phyloP scores from a whole-genome alignment of 1,140 invertebrate genomes.

The Drosophila jambulina region DNA sequence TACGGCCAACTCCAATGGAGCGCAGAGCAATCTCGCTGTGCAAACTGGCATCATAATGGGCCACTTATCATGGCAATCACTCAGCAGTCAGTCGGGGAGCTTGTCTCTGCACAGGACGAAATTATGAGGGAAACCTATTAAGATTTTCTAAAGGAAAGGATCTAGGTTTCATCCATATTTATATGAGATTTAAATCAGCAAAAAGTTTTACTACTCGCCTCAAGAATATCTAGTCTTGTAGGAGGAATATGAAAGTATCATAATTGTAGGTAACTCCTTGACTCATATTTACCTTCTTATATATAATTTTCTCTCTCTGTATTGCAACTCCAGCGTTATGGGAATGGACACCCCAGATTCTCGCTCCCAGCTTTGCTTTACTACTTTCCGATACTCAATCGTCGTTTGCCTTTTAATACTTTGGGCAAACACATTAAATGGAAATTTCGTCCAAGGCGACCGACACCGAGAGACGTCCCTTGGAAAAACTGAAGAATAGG shows the following conservation, averaged over 20 bases:
- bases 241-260: neutral
- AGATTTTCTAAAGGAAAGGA: neutral
- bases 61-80: slow-evolving; percentile 83
- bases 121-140: neutral
- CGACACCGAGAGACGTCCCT: slow-evolving; percentile 30
- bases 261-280: neutral
- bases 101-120: slow-evolving; percentile 17
- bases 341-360: slow-evolving; percentile 39
- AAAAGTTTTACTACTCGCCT: too few species aligned
- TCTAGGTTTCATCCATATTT: neutral
- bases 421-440: slow-evolving; percentile 83
- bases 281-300: neutral
- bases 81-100: slow-evolving; percentile 66
- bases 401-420: slow-evolving; percentile 81
- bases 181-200: too few species aligned
- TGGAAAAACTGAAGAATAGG: slow-evolving; percentile 35
- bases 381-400: slow-evolving; percentile 81
- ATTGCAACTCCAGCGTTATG: slow-evolving; percentile 36
- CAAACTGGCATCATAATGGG: slow-evolving; percentile 82
- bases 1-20: slow-evolving; percentile 63
- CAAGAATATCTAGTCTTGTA: neutral
- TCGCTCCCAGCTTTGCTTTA: slow-evolving; percentile 66
- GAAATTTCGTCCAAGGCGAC: slow-evolving; percentile 75
- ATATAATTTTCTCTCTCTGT: neutral
- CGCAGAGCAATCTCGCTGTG: slow-evolving; percentile 70